Percentiles rank a stretch among this genome's conserved stretches.
phyloP scores from a whole-genome alignment of 2,888 invertebrate species.

The Abrostola tripartita region DNA sequence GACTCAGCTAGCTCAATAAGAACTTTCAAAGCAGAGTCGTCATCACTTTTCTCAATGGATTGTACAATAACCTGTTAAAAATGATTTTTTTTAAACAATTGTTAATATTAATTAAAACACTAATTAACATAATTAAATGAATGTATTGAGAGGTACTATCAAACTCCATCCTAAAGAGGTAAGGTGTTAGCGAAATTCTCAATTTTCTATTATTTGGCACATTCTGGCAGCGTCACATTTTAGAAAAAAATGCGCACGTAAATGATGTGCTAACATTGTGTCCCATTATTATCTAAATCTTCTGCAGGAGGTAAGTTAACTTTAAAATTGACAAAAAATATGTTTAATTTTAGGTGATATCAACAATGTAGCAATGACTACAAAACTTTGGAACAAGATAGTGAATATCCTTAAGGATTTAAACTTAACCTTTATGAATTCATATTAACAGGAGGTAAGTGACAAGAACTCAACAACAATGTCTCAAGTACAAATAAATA shows the following conservation, averaged over 20 bases:
- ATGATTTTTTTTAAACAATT: background rate
- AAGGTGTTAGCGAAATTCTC: slow-evolving; percentile 85
- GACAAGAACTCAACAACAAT: too few relatives aligned
- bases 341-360: too few relatives aligned
- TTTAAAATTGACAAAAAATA: too few relatives aligned
- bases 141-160: slow-evolving; percentile 85
- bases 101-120: background rate
- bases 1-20: slow-evolving; percentile 98
- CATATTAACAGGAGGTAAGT: too few relatives aligned
- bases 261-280: slow-evolving; percentile 44
- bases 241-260: slow-evolving; percentile 75
- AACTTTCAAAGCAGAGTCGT: slow-evolving; percentile 97
- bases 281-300: too few relatives aligned
- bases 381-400: background rate
- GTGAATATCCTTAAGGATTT: too few relatives aligned
- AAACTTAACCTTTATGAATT: too few relatives aligned
- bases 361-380: too few relatives aligned
- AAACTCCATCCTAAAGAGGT: slow-evolving; percentile 80
- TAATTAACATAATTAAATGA: background rate
- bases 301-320: too few relatives aligned
- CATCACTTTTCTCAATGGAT: slow-evolving; percentile 94
- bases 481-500: too few relatives aligned
- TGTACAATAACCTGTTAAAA: slow-evolving; percentile 90
- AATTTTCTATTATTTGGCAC: slow-evolving; percentile 76
- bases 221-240: slow-evolving; percentile 79